Base-by-base conservation (phyloP, 2,888 invertebrate species). In the Diarsia mendica region DNA sequence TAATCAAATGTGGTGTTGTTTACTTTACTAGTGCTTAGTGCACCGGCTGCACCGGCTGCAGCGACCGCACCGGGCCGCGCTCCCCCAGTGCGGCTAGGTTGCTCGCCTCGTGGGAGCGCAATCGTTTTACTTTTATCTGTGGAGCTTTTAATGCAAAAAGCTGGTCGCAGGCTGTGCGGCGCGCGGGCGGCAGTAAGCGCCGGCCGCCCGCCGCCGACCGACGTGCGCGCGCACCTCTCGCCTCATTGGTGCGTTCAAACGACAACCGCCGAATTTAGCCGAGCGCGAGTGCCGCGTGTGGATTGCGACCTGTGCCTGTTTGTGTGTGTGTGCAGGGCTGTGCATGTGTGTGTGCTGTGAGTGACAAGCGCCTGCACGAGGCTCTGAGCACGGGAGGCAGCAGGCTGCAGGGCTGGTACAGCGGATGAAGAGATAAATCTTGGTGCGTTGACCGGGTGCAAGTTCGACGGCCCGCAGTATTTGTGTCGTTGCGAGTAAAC, bases 141-240 rank as follows among this genome's bases (percentile, higher is more conserved):
- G 75, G 89, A 92, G 93, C 94, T 94, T 93, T 93, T 92, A 90
- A 91, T 91, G 93, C 92, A 94, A 94, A 95, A 95, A 94, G 94
- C 93, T 93, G 88, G 82, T 86, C 91, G 92, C 93, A 93, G 94
- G 94, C 92, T 92, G 93, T 84, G 84, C 78, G 86, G 84, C 84
- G 87, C 83, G 88, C 85, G 87, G 75, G 84, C 79, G 90, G 87
- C 93, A 94, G 95, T 94, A 90, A 91, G 93, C 93, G 93, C 91
- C 89, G 89, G 92, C 91, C 89, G 90, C 88, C 87, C 90, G 91
- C 87, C 83, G 77, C 70, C 84, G 89, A 76, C 39, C 77, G 88
- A 92, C 93, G 93, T 90, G 84, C 85, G 85, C 84, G 85, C 85
- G 75, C 72, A 53, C 48, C 72, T 18, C 55, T 55, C 65, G 55